These are phyloP conservation scores for Cygnus atratus DNA, from an alignment of 2,113 vertebrate species.

Conservation along the genomic window DNA sequence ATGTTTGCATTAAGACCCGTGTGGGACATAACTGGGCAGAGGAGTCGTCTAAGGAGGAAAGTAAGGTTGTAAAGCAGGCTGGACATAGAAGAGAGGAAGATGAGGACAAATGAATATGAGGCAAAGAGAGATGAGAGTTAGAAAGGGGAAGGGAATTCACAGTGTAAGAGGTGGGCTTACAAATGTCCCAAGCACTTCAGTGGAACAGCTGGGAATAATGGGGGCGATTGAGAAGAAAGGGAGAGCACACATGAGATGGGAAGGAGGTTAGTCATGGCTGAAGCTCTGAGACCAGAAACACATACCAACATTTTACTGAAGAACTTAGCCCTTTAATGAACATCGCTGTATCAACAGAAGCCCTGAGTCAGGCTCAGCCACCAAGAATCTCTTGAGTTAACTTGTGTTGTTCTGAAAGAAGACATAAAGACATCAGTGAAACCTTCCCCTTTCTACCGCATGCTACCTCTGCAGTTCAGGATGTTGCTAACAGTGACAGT, in stretches of 20 bases:
- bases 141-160: not conserved
- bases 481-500: not conserved
- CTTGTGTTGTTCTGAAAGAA: not conserved
- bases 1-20: rapidly evolving
- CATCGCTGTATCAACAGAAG: not conserved
- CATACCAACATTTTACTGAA: not conserved
- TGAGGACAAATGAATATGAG: not conserved
- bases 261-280: not conserved
- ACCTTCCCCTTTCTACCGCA: not conserved
- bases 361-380: not conserved
- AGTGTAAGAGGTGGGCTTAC: rapidly evolving
- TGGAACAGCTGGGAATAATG: not conserved
- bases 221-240: not conserved
- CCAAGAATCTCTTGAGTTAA: not conserved
- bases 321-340: not conserved
- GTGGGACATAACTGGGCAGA: not conserved
- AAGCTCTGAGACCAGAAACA: not conserved
- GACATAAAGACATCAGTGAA: not conserved
- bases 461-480: not conserved
- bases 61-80: not conserved
- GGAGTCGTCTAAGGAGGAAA: not conserved
- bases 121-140: not conserved
- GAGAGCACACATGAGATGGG: not conserved
- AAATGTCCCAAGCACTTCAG: not conserved
- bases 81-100: not conserved